A percentile compares a stretch with the other conserved stretches of the same genome.
These are phyloP conservation scores for Drosophila pullipes DNA, from an alignment of 2,888 invertebrate species.

Conservation along the genomic window DNA sequence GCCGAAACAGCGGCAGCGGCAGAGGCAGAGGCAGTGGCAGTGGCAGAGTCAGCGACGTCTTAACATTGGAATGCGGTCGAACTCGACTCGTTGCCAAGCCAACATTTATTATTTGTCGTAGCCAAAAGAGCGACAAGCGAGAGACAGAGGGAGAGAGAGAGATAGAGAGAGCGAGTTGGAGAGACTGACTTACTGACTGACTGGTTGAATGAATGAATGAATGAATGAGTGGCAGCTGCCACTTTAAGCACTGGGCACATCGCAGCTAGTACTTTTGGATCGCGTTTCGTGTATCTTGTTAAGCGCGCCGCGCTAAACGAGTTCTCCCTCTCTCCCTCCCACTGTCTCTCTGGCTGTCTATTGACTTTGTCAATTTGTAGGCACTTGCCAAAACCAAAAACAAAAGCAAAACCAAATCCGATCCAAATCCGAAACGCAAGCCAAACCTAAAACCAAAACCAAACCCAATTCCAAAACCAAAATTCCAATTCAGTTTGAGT, in stretches of 20 bases:
- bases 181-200: constrained; percentile 42
- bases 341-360: constrained; percentile 8
- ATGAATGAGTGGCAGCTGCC: constrained; percentile 53
- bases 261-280: constrained; percentile 18
- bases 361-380: constrained; percentile 66
- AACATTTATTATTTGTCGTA: constrained; percentile 47
- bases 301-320: constrained; percentile 36
- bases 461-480: constrained; percentile 23
- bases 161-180: constrained; percentile 15
- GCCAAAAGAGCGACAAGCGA: constrained; percentile 13
- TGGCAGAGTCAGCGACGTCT: constrained; percentile 65
- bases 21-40: constrained; percentile 17
- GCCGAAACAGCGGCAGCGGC: constrained; percentile 32
- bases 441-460: constrained; percentile 37
- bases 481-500: constrained; percentile 34
- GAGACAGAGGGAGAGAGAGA: constrained; percentile 2
- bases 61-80: constrained; percentile 83
- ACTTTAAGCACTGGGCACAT: constrained; percentile 22
- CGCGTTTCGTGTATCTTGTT: constrained; percentile 30
- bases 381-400: constrained; percentile 59
- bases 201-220: constrained; percentile 39
- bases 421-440: constrained; percentile 34
- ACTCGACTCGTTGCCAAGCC: constrained; percentile 75
- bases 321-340: constrained; percentile 16
- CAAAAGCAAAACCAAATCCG: constrained; percentile 48